Evolutionary conservation across 2,888 invertebrate species (phyloP).

Genomic region (Crioceris asparagi): DNA sequence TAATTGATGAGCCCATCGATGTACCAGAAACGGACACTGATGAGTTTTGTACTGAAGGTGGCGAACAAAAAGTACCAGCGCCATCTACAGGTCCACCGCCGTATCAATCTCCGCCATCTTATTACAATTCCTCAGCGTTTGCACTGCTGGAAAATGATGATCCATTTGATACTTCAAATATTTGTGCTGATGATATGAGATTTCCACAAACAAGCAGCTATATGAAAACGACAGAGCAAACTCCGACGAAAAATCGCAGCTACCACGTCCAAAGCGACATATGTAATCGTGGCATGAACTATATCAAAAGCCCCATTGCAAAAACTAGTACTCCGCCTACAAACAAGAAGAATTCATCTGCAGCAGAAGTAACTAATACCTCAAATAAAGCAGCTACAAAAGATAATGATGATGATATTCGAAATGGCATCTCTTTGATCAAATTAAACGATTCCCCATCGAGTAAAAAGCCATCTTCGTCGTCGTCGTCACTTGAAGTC

Average conservation of each 20-base stretch:
- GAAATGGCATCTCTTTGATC: slow-evolving; percentile 16
- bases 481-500: too few relatives aligned
- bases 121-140: slow-evolving; percentile 40
- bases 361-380: slow-evolving; percentile 9
- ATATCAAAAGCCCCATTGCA: slow-evolving; percentile 16
- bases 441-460: slow-evolving; percentile 18
- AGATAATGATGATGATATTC: too few relatives aligned
- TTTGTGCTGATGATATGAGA: slow-evolving; percentile 16
- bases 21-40: slow-evolving; percentile 47
- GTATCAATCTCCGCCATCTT: slow-evolving; percentile 46
- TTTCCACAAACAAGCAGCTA: too few relatives aligned
- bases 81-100: slow-evolving; percentile 35
- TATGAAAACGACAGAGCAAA: too few relatives aligned
- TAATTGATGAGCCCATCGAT: slow-evolving; percentile 66
- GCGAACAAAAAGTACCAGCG: too few relatives aligned
- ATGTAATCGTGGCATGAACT: slow-evolving; percentile 23
- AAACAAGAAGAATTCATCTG: slow-evolving; percentile 18
- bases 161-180: slow-evolving; percentile 57
- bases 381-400: too few relatives aligned
- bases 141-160: slow-evolving; percentile 38
- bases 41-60: not conserved
- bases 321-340: slow-evolving; percentile 20
- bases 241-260: too few relatives aligned
- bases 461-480: too few relatives aligned
- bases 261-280: slow-evolving; percentile 25